A percentile compares a stretch with the other conserved stretches of the same genome.
Conservation (phyloP, 1,140 invertebrate genomes). For the Drosophila pseudoobscura region DNA sequence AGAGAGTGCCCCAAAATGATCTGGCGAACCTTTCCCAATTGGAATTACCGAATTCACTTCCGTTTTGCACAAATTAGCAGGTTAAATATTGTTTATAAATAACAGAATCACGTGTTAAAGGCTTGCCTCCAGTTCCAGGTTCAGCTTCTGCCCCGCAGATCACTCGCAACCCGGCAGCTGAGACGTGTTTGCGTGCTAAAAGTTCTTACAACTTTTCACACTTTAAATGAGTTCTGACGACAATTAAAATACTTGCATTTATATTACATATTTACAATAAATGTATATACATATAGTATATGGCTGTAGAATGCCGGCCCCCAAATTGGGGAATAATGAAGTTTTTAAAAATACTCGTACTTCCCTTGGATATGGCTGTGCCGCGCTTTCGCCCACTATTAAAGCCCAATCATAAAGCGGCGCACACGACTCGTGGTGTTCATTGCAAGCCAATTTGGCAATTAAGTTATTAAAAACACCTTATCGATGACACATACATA, state of each 20-base stretch:
- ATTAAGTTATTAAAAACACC: conserved; percentile 53
- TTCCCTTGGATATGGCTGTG: conserved; percentile 12
- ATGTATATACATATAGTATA: conserved; percentile 22
- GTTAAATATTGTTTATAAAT: conserved; percentile 41
- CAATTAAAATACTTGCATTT: conserved; percentile 28
- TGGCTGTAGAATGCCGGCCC: conserved; percentile 30
- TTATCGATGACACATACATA: conserved; percentile 36
- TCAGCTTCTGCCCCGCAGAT: conserved; percentile 40
- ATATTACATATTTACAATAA: conserved; percentile 15
- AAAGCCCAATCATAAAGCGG: conserved; percentile 39
- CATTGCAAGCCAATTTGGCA: conserved; percentile 22
- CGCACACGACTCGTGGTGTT: conserved; percentile 39
- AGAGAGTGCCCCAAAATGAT: conserved; percentile 12
- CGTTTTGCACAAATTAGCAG: conserved; percentile 50
- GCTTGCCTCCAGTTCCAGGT: conserved; percentile 36
- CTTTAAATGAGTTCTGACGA: conserved; percentile 56
- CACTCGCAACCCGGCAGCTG: not conserved
- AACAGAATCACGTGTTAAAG: conserved; percentile 52
- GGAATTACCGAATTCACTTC: conserved; percentile 32
- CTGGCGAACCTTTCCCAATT: conserved; percentile 20
- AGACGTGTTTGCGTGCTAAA: conserved; percentile 39
- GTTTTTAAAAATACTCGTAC: conserved; percentile 42
- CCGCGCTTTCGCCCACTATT: conserved; percentile 36
- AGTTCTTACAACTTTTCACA: conserved; percentile 65
- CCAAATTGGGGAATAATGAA: conserved; percentile 19